Conservation (phyloP, 2,888 invertebrate genomes). For the Adela reaumurella region DNA sequence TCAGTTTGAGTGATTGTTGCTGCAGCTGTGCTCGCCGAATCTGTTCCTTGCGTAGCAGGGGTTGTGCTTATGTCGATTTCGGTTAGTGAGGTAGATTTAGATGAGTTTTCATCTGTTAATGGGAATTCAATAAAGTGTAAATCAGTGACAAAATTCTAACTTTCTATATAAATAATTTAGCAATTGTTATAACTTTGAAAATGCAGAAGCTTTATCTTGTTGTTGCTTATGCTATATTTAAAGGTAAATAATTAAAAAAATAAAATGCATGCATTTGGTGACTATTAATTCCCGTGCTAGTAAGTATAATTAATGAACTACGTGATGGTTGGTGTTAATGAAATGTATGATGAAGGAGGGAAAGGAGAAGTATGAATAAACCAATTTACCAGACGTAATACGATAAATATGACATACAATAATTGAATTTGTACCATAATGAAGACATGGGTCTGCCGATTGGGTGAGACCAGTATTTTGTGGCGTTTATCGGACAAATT, state of each 20-base stretch:
- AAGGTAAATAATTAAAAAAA: no score
- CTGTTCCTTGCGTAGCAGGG: constrained; percentile 20
- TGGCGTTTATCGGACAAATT: constrained; percentile 57
- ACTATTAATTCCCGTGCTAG: no score
- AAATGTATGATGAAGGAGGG: background rate
- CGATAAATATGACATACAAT: background rate
- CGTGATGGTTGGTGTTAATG: background rate
- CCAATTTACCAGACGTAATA: constrained; percentile 1
- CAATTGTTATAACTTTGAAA: no score
- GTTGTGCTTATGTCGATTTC: constrained; percentile 30
- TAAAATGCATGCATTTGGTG: no score
- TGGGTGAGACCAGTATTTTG: constrained; percentile 45
- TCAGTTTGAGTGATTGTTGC: constrained; percentile 9
- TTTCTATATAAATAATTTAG: constrained; percentile 5
- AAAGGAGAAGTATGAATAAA: background rate
- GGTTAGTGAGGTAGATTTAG: constrained; percentile 48
- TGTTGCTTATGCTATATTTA: no score
- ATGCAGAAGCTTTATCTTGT: no score
- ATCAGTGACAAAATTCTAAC: constrained; percentile 10
- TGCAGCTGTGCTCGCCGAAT: constrained; percentile 14
- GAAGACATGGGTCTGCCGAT: constrained; percentile 42
- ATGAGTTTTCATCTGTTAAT: constrained; percentile 49
- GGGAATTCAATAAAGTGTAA: constrained; percentile 36
- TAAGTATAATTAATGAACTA: no score
- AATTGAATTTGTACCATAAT: background rate